phyloP scores from a whole-genome alignment of 1,140 invertebrate genomes.

The Drosophila bocki region DNA sequence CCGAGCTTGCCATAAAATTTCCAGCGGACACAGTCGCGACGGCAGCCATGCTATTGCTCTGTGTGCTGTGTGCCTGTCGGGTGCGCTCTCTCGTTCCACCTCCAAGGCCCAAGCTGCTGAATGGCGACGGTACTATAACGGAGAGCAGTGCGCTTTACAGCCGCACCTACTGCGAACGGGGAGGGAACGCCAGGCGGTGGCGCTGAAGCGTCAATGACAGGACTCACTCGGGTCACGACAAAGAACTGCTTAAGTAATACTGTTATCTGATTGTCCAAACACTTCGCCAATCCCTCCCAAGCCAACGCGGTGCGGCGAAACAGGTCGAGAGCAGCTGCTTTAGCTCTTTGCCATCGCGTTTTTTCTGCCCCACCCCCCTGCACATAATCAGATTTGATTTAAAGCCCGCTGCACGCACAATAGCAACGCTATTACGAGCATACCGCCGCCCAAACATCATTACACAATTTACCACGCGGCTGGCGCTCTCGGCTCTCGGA shows the following conservation, averaged over 20 bases:
- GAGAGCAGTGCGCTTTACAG: constrained; percentile 50
- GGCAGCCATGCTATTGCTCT: not conserved
- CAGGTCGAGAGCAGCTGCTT: not conserved
- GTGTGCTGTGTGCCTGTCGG: constrained; percentile 4
- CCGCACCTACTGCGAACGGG: constrained; percentile 23
- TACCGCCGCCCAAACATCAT: not conserved
- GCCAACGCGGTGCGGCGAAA: not conserved
- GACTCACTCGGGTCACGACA: not conserved
- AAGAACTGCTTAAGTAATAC: constrained; percentile 23
- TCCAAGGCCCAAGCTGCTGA: constrained; percentile 69
- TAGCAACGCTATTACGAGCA: not conserved
- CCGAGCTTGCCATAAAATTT: constrained; percentile 55
- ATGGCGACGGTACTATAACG: constrained; percentile 55
- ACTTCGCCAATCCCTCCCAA: not conserved
- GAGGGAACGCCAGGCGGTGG: constrained; percentile 42
- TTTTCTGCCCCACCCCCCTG: not conserved
- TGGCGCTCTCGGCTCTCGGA: constrained; percentile 1
- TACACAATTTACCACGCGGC: constrained; percentile 29
- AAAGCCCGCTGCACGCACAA: constrained; percentile 1
- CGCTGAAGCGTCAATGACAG: not conserved
- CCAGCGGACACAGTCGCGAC: constrained; percentile 6
- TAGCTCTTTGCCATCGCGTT: not conserved
- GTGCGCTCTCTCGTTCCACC: constrained; percentile 46
- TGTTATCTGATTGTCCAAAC: constrained; percentile 21
- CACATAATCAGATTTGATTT: not conserved